A percentile compares a stretch with the other conserved stretches of the same genome.
Evolutionary conservation across 2,113 vertebrate genomes (phyloP).

Genomic region (Oreochromis niloticus): DNA sequence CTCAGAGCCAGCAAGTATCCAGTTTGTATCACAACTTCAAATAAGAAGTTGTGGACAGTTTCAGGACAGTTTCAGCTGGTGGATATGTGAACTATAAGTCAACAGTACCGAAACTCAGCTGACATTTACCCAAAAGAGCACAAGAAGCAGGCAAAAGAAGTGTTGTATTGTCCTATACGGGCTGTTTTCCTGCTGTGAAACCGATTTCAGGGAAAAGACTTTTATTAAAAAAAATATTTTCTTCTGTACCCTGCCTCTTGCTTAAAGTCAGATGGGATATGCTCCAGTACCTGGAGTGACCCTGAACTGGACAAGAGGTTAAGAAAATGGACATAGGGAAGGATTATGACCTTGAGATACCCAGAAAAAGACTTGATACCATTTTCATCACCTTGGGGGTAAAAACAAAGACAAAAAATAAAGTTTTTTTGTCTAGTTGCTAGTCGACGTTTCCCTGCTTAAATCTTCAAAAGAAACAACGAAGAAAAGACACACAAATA

Average conservation of each 20-base stretch:
- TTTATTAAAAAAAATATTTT: neutral
- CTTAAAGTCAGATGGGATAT: neutral
- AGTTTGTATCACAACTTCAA: neutral
- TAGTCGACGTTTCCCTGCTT: neutral
- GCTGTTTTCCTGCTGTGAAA: neutral
- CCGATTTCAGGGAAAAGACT: neutral
- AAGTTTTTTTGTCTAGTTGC: neutral
- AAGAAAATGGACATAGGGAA: neutral
- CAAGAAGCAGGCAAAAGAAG: neutral
- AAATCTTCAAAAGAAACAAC: neutral
- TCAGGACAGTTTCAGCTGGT: neutral
- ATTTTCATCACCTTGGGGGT: neutral
- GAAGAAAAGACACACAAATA: neutral
- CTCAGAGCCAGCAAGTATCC: neutral
- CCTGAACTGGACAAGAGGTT: neutral
- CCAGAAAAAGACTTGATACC: neutral
- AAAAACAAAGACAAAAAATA: neutral
- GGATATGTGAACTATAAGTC: neutral
- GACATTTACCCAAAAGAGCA: neutral
- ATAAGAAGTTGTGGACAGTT: neutral
- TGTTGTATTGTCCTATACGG: neutral
- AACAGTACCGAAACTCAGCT: neutral
- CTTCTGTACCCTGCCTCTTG: neutral
- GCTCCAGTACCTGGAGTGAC: neutral
- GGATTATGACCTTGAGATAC: neutral